A percentile compares a stretch with the other conserved stretches of the same genome.
Evolutionary conservation across 2,888 invertebrate genomes (phyloP).

Genomic region (Noctua janthe): DNA sequence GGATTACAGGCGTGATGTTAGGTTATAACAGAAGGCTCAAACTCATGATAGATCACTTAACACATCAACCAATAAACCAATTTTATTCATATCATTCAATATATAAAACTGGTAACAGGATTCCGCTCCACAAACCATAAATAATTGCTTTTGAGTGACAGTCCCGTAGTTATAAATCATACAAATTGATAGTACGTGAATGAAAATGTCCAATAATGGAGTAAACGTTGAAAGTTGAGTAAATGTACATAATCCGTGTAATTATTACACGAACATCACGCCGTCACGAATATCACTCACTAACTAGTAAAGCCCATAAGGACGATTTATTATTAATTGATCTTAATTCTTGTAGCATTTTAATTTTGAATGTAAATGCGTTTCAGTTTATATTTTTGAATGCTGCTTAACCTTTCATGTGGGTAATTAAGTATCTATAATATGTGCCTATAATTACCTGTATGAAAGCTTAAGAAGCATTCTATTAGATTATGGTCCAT

Average conservation of each 20-base stretch:
- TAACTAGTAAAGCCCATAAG: conserved; percentile 25
- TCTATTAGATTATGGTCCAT: neutral
- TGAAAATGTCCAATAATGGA: conserved; percentile 23
- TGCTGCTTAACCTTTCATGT: neutral
- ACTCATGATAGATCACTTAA: no score
- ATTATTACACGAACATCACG: no score
- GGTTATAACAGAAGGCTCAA: no score
- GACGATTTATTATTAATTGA: conserved; percentile 22
- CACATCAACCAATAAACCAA: neutral
- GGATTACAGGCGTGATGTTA: no score
- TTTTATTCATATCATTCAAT: neutral
- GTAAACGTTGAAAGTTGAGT: conserved; percentile 20
- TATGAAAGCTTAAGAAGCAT: no score
- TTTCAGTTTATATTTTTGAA: neutral
- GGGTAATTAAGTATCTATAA: no score
- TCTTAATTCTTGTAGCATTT: neutral
- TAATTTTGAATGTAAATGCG: neutral
- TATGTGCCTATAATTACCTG: no score
- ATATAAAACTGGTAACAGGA: neutral
- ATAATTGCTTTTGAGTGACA: conserved; percentile 22
- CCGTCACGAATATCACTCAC: neutral
- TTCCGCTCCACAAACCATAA: neutral
- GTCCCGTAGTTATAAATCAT: conserved; percentile 17
- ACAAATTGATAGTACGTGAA: conserved; percentile 19
- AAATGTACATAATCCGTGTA: conserved; percentile 32